Conservation (phyloP, 2,113 vertebrate genomes). For the Chamaetylas fuelleborni region DNA sequence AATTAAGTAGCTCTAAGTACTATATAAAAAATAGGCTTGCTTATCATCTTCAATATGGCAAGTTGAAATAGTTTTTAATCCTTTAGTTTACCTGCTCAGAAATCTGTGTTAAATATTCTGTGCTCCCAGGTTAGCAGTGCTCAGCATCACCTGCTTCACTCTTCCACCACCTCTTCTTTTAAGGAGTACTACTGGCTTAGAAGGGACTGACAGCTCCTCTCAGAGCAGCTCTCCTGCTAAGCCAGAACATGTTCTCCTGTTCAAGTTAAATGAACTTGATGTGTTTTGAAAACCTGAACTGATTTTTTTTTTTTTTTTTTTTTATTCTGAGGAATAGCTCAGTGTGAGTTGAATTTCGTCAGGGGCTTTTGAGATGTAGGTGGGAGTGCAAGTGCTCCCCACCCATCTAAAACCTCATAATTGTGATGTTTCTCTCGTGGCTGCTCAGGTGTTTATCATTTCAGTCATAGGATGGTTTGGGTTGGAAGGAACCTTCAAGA, state of each 20-base stretch:
- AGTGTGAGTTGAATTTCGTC: not conserved
- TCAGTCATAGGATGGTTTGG: not conserved
- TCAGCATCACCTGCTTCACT: not conserved
- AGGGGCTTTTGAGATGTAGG: not conserved
- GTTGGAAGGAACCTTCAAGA: not conserved
- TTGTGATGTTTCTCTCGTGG: accelerated
- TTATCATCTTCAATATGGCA: not conserved
- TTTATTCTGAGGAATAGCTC: not conserved
- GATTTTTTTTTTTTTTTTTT: not conserved
- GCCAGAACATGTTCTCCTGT: accelerated
- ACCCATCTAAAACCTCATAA: accelerated
- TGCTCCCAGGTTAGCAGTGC: not conserved
- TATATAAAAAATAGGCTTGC: not conserved
- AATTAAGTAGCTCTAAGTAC: slow-evolving; percentile 11
- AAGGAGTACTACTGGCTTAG: accelerated
- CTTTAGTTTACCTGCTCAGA: slow-evolving; percentile 8
- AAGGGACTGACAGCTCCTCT: not conserved
- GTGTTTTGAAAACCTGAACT: not conserved
- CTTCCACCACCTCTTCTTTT: not conserved
- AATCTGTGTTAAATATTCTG: not conserved
- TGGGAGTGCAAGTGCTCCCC: accelerated
- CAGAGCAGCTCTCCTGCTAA: not conserved
- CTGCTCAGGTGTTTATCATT: not conserved
- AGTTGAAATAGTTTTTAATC: not conserved
- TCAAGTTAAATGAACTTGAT: not conserved